Evolutionary conservation across 1,140 invertebrate genomes (phyloP).

Genomic region (Wiebesia pumilae): DNA sequence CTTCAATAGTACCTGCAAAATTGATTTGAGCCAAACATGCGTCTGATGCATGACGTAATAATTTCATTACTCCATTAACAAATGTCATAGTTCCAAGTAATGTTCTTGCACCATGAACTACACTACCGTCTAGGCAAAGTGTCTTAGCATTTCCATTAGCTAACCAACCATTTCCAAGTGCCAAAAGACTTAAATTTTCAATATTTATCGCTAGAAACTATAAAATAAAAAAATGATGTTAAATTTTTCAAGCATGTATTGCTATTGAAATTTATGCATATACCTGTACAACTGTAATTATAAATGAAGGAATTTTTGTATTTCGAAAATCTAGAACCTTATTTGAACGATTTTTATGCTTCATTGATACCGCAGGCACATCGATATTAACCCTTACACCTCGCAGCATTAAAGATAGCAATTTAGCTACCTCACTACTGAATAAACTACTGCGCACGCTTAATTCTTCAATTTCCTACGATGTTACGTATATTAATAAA

Average conservation of each 20-base stretch:
- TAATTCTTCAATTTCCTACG: slow-evolving; percentile 89
- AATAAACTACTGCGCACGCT: slow-evolving; percentile 91
- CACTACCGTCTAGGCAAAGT: slow-evolving; percentile 85
- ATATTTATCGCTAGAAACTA: slow-evolving; percentile 91
- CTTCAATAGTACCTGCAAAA: slow-evolving; percentile 84
- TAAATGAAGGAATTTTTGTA: slow-evolving; percentile 84
- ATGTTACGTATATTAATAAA: background rate
- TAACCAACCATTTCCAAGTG: slow-evolving; percentile 84
- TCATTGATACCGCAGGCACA: slow-evolving; percentile 69
- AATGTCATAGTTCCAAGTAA: slow-evolving; percentile 83
- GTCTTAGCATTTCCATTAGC: slow-evolving; percentile 85
- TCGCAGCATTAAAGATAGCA: slow-evolving; percentile 87
- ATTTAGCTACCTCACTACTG: slow-evolving; percentile 91
- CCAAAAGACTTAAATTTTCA: slow-evolving; percentile 85
- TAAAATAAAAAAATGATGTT: slow-evolving; percentile 51
- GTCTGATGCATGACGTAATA: slow-evolving; percentile 73
- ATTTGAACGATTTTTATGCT: slow-evolving; percentile 63
- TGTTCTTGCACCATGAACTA: slow-evolving; percentile 82
- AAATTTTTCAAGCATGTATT: slow-evolving; percentile 11
- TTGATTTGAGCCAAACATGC: slow-evolving; percentile 82
- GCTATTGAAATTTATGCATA: slow-evolving; percentile 16
- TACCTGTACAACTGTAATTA: slow-evolving; percentile 89
- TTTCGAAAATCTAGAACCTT: slow-evolving; percentile 81
- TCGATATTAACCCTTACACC: slow-evolving; percentile 91
- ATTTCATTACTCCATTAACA: slow-evolving; percentile 76